phyloP scores from a whole-genome alignment of 2,113 vertebrate genomes.

The Maccullochella peelii region DNA sequence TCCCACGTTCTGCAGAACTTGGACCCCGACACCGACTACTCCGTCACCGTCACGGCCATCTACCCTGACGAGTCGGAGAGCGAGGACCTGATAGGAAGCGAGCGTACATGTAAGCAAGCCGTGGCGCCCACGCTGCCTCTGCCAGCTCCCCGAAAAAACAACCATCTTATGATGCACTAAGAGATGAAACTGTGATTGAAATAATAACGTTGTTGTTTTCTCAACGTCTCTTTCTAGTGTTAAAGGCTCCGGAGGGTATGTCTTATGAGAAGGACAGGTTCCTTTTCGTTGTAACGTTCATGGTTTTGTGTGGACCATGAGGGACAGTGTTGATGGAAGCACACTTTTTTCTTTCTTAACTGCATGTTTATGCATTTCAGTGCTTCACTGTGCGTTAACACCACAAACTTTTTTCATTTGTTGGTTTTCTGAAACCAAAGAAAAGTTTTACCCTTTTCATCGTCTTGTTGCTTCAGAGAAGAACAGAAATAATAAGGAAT shows the following conservation, averaged over 20 bases:
- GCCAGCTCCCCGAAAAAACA: not conserved
- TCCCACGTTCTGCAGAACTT: slow-evolving; percentile 87
- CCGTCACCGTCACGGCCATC: slow-evolving; percentile 93
- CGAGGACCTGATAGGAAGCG: slow-evolving; percentile 89
- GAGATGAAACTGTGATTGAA: slow-evolving; percentile 6
- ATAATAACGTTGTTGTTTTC: slow-evolving; percentile 71
- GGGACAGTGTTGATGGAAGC: slow-evolving; percentile 30
- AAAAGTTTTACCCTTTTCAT: not conserved
- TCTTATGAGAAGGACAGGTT: slow-evolving; percentile 47
- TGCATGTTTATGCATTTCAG: slow-evolving; percentile 72
- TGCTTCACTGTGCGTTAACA: slow-evolving; percentile 50
- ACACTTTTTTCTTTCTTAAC: slow-evolving; percentile 19
- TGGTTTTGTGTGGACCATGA: slow-evolving; percentile 38
- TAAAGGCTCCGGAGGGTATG: slow-evolving; percentile 88
- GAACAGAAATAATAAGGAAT: too few species aligned
- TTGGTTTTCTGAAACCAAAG: not conserved
- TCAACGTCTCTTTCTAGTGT: slow-evolving; percentile 84
- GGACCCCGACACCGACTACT: slow-evolving; percentile 90
- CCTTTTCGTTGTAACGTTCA: slow-evolving; percentile 45
- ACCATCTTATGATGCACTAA: slow-evolving; percentile 7
- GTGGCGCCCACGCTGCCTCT: rapidly evolving
- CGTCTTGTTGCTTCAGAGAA: not conserved
- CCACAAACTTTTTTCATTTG: slow-evolving; percentile 21
- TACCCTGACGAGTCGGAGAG: slow-evolving; percentile 98
- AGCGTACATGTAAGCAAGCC: slow-evolving; percentile 90